Evolutionary conservation across 2,797 vertebrate species (phyloP), one percentile per base, ranked within the genome.

Genomic region (Eremophila alpestris): DNA sequence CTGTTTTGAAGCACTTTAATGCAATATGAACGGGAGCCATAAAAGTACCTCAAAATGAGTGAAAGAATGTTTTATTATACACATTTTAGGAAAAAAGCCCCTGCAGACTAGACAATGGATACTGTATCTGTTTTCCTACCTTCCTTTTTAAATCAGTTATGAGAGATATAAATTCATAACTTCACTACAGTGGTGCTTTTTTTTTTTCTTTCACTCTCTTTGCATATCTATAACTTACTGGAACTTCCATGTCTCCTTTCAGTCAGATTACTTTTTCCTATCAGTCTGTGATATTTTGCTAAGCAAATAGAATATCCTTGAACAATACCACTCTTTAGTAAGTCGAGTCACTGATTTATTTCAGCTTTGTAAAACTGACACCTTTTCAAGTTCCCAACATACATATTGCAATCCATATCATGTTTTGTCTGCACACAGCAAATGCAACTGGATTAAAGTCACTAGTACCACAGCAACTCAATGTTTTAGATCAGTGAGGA

Each of bases 1-100:
- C 65, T 62, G 27, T 75, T 95, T 65, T 83, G 77, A 90, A 93
- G 32, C 60, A 76, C 64, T 92, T 89, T 67, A 77, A 80, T 70
- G 49, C 68, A 67, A 54, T 83, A 77, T 80, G 82, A 80, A 84
- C 41, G 63, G 45, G 34, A 85, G 26, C 58, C 64, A 80, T 75
- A 88, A 86, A 95, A 90, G 54, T 58, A 63, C 49, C 56, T 80
- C 32, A 59, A 40, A 22, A 52, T 55, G 55, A 87, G 73, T 48
- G 32, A 63, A 52, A 36, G 46, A 49, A 22, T 70, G 9, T 86
- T 91, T 77, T 90, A 54, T 52, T 81, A 58, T 29, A 38, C 3
- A 3, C 5, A 10, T 89, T 93, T 89, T 49, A 63, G 38, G 18
- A 69, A 77, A 80, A 91, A 80, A 70, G 2, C 3, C 13, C 41